Base-by-base conservation (phyloP, 1,140 invertebrate genomes). In the Lepidurus apus region DNA sequence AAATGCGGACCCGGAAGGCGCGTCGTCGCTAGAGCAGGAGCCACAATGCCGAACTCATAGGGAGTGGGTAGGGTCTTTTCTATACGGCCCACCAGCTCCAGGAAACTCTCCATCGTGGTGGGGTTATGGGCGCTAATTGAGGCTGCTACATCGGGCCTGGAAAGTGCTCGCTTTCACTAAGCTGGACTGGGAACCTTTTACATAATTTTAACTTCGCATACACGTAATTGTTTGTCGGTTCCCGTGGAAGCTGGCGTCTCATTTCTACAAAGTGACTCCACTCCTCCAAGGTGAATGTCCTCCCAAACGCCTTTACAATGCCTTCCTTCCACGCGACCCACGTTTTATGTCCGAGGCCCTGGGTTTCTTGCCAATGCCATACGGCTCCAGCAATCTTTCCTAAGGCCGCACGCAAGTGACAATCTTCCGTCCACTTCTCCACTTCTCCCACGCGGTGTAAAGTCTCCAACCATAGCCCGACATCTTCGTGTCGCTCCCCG, bases 191-290 rank as follows among this genome's bases (percentile, higher is more conserved):
- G 24, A 53, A 78, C 17, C 44, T 47, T 74, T 73, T 2, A 9
- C 77, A 78, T 11, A 78, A 4, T 42, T 10, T 47, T 42, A 73
- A 34, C 47, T 78, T 78, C 1, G 53, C 77, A 53, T 78, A 78
- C 1, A 78, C 45, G 34, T 73, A 77, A 5, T 26, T 42, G 4
- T 34, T 65, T 2, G 44, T 78, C 17, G 1, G 7, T 73, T 78
- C 77, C 1, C 24, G 1, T n/a, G 65, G 77, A 9, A 73, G 9
- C 26, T 78, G 44, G 8, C 77, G 9, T 4, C 77, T 0, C 44
- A 34, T 73, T n/a, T 78, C 47, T 1, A 73, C 65, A 21, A 78
- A 3, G 11, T 42, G 44, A 0, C 44, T 21, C 77, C 77, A 78
- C 43, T 78, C 77, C 42, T 78, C 77, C n/a, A 78, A 17, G 9